Evolutionary conservation across 1,140 invertebrate genomes (phyloP).

Genomic region (Diploscapter pachys): DNA sequence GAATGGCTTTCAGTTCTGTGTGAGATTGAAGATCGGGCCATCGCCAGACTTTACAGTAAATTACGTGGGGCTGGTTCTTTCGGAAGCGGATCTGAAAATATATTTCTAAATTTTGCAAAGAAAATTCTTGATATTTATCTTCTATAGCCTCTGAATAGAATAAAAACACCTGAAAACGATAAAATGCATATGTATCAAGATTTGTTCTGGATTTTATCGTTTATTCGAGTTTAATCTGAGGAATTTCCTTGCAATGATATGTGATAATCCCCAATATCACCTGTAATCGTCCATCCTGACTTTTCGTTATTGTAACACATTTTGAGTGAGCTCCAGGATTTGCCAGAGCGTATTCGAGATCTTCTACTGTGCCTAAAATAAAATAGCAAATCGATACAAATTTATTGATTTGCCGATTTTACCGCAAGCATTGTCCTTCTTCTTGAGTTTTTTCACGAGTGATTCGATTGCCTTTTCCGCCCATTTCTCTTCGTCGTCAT

Average conservation of each 20-base stretch:
- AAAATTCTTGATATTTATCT: too few relatives aligned
- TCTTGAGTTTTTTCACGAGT: slow-evolving; percentile 83
- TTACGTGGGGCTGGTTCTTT: slow-evolving; percentile 93
- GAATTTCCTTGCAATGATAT: too few relatives aligned
- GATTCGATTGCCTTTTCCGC: slow-evolving; percentile 97
- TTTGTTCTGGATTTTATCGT: too few relatives aligned
- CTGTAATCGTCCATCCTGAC: slow-evolving; percentile 81
- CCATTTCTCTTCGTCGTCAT: slow-evolving; percentile 70
- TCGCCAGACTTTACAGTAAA: slow-evolving; percentile 94
- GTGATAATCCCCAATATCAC: slow-evolving; percentile 27
- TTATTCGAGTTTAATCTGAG: too few relatives aligned
- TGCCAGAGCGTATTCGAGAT: slow-evolving; percentile 85
- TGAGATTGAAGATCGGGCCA: slow-evolving; percentile 97
- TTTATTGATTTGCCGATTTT: background rate
- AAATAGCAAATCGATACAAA: background rate
- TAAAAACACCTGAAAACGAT: too few relatives aligned
- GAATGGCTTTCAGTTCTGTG: slow-evolving; percentile 89
- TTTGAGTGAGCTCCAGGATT: slow-evolving; percentile 88
- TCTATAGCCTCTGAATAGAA: too few relatives aligned
- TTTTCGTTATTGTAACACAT: slow-evolving; percentile 95
- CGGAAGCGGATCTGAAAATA: slow-evolving; percentile 80
- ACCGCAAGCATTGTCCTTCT: slow-evolving; percentile 40
- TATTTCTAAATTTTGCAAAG: background rate
- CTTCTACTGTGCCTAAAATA: slow-evolving; percentile 80
- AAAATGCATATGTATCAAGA: too few relatives aligned